phyloP scores from a whole-genome alignment of 37 sponge, comb jelly and placozoan genomes.

The Hormiphora californensis region DNA sequence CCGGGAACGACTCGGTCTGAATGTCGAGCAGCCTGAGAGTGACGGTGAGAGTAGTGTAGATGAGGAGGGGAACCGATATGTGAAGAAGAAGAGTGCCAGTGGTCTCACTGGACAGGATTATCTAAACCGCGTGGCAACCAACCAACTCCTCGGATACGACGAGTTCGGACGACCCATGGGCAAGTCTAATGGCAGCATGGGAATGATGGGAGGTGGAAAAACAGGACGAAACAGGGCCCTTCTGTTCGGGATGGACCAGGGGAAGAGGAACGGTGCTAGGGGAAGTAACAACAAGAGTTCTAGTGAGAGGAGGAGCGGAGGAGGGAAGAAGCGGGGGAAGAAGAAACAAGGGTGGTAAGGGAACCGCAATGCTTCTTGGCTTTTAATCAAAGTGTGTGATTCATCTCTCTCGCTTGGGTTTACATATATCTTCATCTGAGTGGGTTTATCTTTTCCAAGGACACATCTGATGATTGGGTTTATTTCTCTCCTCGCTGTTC shows the following conservation, averaged over 20 bases:
- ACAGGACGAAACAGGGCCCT: neutral
- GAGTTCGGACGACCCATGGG: conserved; percentile 36
- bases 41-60: conserved; percentile 48
- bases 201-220: conserved; percentile 42
- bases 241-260: conserved; percentile 30
- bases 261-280: neutral
- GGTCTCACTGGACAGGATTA: neutral
- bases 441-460: no score
- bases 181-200: conserved; percentile 8
- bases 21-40: neutral
- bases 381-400: no score
- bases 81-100: conserved; percentile 26
- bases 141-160: conserved; percentile 40
- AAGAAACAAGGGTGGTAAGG: neutral
- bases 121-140: conserved; percentile 36
- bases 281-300: neutral
- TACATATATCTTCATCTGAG: no score
- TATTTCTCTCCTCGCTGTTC: no score
- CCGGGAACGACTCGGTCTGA: conserved; percentile 35
- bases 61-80: conserved; percentile 14
- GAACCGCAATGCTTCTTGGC: neutral
- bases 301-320: neutral
- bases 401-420: no score
- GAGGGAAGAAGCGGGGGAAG: neutral
- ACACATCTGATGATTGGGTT: no score